Evolutionary conservation across 2,888 invertebrate genomes (phyloP), one percentile per base, ranked within the genome.

Genomic region (Tenthredo scrophulariae): DNA sequence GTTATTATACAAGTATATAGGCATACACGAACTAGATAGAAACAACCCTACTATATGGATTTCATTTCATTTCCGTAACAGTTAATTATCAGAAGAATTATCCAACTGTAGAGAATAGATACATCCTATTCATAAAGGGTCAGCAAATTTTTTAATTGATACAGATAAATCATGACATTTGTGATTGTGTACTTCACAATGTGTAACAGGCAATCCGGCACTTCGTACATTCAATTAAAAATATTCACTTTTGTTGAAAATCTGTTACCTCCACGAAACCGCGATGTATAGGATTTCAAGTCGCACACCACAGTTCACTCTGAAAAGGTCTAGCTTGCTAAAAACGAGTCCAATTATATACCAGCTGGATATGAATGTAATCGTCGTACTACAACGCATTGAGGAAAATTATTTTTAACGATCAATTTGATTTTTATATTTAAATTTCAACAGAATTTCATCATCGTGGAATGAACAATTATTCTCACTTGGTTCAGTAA

Each of bases 131-230:
- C 67, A 33, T 26, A 13, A 9, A 62, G 33, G 67, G 33, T 67
- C 67, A 67, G 67, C 67, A 15, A 18, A 15, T 46, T 67, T 67
- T 67, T 67, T 33, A 67, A 67, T 67, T 67, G 67, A 33, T 33
- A 67, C 6, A 15, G 4, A 67, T 67, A 67, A 67, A 33, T 67
- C 67, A 5, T 33, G 33, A 67, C 13, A 18, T 15, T 33, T 33
- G 18, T 33, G 29, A 67, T 18, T 67, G 29, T 15, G 33, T 67
- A 18, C 33, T 29, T 62, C 62, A 26, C 26, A 26, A 13, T 33
- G 13, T 67, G 6, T 29, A 33, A 10, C 62, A 26, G 15, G 67
- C 67, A 67, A 29, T 67, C 7, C 33, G 18, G 18, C 33, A 33
- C 26, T 67, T 7, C 15, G 67, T 26, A 67, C 18, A 18, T 67